Evolutionary conservation across 2,113 vertebrate genomes (phyloP).

Genomic region (Pituophis catenifer): DNA sequence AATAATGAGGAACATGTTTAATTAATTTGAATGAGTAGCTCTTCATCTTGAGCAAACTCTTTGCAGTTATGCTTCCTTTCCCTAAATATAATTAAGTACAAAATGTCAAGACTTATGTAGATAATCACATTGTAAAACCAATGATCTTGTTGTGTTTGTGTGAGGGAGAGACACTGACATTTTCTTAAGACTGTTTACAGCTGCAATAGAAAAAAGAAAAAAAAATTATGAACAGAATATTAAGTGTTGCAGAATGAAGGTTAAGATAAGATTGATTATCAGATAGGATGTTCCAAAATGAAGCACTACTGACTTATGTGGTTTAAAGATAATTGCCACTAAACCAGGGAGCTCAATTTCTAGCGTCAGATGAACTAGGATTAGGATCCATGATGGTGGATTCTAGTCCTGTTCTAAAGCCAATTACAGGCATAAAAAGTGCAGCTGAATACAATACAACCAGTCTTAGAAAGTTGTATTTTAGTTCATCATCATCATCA

Average conservation of each 20-base stretch:
- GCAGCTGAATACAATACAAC: neutral
- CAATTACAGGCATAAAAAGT: neutral
- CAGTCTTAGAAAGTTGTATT: neutral
- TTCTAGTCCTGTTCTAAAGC: neutral
- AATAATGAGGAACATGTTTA: constrained; percentile 10
- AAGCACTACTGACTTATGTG: neutral
- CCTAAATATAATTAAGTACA: constrained; percentile 11
- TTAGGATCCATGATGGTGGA: neutral
- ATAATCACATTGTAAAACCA: constrained; percentile 36
- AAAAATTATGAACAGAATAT: constrained; percentile 43
- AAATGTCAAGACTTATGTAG: constrained; percentile 27
- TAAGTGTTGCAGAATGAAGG: constrained; percentile 41
- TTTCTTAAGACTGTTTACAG: constrained; percentile 51
- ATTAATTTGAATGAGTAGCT: constrained; percentile 36
- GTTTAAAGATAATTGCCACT: neutral
- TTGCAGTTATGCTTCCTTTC: constrained; percentile 36
- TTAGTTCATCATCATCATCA: neutral
- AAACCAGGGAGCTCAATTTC: neutral
- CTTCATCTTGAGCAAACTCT: constrained; percentile 27
- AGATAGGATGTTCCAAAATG: constrained; percentile 35
- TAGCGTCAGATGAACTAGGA: neutral
- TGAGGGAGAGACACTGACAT: neutral
- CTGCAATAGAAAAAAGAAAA: constrained; percentile 28
- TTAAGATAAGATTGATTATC: constrained; percentile 40
- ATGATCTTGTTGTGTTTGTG: constrained; percentile 2